These are phyloP conservation scores for Leptodactylus fuscus DNA, from an alignment of 2,113 vertebrate species.

Conservation along the genomic window DNA sequence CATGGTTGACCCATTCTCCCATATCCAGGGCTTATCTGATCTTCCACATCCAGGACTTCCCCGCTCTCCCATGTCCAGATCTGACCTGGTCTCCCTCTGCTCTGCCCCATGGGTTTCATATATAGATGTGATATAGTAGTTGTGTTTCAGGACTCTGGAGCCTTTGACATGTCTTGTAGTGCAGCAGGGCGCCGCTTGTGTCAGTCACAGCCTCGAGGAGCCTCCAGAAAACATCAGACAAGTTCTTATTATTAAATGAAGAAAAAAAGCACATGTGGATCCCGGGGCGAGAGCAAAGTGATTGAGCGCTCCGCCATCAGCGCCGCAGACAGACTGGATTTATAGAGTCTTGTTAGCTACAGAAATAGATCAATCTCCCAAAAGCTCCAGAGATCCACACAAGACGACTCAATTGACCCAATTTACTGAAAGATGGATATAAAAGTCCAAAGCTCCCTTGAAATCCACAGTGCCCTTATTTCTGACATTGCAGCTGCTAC, in stretches of 20 bases:
- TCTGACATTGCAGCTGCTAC: too few relatives aligned
- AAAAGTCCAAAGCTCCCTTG: background rate
- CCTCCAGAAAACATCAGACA: background rate
- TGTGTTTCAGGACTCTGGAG: background rate
- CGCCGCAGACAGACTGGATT: too few relatives aligned
- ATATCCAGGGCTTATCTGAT: too few relatives aligned
- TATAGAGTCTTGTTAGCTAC: constrained; percentile 4
- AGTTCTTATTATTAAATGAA: constrained; percentile 18
- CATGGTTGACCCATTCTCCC: too few relatives aligned
- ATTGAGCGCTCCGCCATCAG: constrained; percentile 23
- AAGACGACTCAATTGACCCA: constrained; percentile 10
- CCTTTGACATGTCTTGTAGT: background rate
- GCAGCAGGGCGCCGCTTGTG: background rate
- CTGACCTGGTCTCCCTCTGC: too few relatives aligned
- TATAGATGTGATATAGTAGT: background rate
- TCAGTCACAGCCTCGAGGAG: constrained; percentile 16
- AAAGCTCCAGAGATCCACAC: constrained; percentile 16
- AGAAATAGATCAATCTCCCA: constrained; percentile 20
- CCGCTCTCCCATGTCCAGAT: too few relatives aligned
- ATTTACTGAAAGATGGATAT: background rate
- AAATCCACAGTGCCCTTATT: too few relatives aligned
- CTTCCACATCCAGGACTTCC: too few relatives aligned
- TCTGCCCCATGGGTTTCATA: too few relatives aligned
- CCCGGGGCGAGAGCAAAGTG: constrained; percentile 1
- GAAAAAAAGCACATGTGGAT: constrained; percentile 11